These are phyloP conservation scores for Brachionus paranguensis DNA, from an alignment of 1,140 invertebrate genomes.

Conservation along the genomic window DNA sequence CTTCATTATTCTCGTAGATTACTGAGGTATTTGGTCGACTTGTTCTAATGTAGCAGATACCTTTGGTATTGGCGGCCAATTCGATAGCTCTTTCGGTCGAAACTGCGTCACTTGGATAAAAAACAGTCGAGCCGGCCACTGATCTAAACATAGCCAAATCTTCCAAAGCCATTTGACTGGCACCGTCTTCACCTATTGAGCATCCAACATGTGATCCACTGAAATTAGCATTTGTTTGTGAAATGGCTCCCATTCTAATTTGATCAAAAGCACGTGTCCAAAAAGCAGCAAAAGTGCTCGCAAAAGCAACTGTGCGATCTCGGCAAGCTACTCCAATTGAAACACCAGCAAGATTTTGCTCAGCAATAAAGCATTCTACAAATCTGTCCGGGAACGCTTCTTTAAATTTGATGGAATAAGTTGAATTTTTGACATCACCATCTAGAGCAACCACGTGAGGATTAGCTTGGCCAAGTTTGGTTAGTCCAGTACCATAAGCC, in stretches of 20 bases:
- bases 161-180: slow-evolving; percentile 98
- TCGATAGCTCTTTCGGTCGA: slow-evolving; percentile 85
- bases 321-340: slow-evolving; percentile 81
- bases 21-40: slow-evolving; percentile 81
- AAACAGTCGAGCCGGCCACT: slow-evolving; percentile 83
- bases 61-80: slow-evolving; percentile 87
- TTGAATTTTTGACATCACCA: slow-evolving; percentile 97
- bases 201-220: slow-evolving; percentile 89
- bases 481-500: slow-evolving; percentile 87
- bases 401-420: slow-evolving; percentile 85
- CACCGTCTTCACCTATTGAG: slow-evolving; percentile 87
- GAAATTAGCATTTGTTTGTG: slow-evolving; percentile 93
- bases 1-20: slow-evolving; percentile 78
- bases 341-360: slow-evolving; percentile 93
- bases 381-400: slow-evolving; percentile 65
- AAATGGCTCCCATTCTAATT: slow-evolving; percentile 97
- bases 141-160: slow-evolving; percentile 90
- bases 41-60: slow-evolving; percentile 90
- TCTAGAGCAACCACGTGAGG: slow-evolving; percentile 80
- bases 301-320: slow-evolving; percentile 79
- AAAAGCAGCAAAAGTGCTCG: slow-evolving; percentile 95
- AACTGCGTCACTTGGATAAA: slow-evolving; percentile 94
- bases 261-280: slow-evolving; percentile 89
- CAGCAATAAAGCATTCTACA: slow-evolving; percentile 96
- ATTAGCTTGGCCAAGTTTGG: slow-evolving; percentile 77